Conservation (phyloP, 2,888 invertebrate species). For the Netelia melanura region DNA sequence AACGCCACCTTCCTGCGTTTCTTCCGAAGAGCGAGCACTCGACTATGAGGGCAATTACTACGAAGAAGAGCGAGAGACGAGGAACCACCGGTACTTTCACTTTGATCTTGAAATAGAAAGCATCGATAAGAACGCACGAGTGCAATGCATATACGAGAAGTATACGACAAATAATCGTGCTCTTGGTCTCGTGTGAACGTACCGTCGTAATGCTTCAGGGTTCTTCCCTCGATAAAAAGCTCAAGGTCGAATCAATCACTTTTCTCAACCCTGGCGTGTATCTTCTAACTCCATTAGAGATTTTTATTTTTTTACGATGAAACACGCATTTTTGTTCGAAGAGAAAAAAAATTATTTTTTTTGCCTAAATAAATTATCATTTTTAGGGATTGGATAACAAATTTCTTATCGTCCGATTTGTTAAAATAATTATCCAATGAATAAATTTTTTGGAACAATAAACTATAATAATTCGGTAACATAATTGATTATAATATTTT, state of each 20-base stretch:
- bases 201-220: background rate
- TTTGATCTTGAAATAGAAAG: slow-evolving; percentile 77
- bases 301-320: too few relatives aligned
- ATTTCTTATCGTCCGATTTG: too few relatives aligned
- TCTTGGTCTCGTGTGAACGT: slow-evolving; percentile 17
- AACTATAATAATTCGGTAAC: too few relatives aligned
- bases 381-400: too few relatives aligned
- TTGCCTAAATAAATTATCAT: too few relatives aligned
- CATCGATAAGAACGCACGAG: slow-evolving; percentile 75
- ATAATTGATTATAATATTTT: too few relatives aligned
- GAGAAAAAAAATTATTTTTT: too few relatives aligned
- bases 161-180: slow-evolving; percentile 23
- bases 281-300: too few relatives aligned
- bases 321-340: too few relatives aligned
- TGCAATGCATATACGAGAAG: slow-evolving; percentile 36
- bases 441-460: too few relatives aligned
- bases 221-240: background rate
- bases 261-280: too few relatives aligned
- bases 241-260: background rate
- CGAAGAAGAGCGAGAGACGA: slow-evolving; percentile 55
- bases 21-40: slow-evolving; percentile 69
- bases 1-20: slow-evolving; percentile 69
- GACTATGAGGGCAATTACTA: slow-evolving; percentile 71
- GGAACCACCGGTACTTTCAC: slow-evolving; percentile 67
- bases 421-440: too few relatives aligned